These are phyloP conservation scores for Ascaphus truei DNA, from an alignment of 2,113 vertebrate genomes.

Conservation along the genomic window DNA sequence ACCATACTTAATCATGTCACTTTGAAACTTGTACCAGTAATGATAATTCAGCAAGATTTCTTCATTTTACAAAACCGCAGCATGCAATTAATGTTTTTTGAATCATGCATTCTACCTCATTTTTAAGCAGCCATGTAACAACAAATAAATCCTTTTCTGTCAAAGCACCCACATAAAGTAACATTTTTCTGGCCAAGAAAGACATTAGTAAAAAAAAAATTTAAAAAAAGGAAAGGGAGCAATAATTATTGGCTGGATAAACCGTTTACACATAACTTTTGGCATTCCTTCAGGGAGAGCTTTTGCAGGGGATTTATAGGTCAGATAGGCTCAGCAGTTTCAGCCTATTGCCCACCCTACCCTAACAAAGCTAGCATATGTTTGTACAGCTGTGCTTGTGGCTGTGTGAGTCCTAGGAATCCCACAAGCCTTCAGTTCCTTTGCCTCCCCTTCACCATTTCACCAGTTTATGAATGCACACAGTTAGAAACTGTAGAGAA, in stretches of 20 bases:
- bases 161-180: slow-evolving; percentile 29
- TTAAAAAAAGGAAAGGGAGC: slow-evolving; percentile 20
- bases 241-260: slow-evolving; percentile 55
- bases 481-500: slow-evolving; percentile 66
- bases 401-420: slow-evolving; percentile 77
- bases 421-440: slow-evolving; percentile 69
- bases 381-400: slow-evolving; percentile 90
- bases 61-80: too few relatives aligned
- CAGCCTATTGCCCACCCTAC: slow-evolving; percentile 84
- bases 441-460: slow-evolving; percentile 68
- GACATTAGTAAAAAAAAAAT: slow-evolving; percentile 24
- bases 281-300: slow-evolving; percentile 65
- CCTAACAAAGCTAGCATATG: slow-evolving; percentile 82
- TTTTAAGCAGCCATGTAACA: neutral
- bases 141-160: slow-evolving; percentile 3
- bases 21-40: neutral
- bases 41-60: neutral
- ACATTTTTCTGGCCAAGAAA: slow-evolving; percentile 43
- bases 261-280: slow-evolving; percentile 64
- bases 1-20: neutral
- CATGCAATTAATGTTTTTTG: too few relatives aligned
- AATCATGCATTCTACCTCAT: neutral
- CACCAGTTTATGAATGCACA: slow-evolving; percentile 67
- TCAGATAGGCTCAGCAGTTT: slow-evolving; percentile 77
- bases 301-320: slow-evolving; percentile 75